Evolutionary conservation across 2,113 vertebrate species (phyloP).

Genomic region (Phoenicopterus ruber): DNA sequence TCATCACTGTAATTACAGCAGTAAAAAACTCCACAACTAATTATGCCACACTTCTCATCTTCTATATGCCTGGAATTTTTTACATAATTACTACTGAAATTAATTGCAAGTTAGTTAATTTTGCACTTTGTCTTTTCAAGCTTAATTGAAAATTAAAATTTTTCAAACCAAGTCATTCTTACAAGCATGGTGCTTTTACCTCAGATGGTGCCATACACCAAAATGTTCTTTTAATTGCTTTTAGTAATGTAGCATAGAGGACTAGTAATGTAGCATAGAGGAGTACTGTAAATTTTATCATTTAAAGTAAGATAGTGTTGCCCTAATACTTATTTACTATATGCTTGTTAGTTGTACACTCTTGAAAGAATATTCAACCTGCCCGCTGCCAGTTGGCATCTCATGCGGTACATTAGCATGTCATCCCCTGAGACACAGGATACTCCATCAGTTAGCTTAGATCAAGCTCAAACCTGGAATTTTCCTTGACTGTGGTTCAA

Average conservation of each 20-base stretch:
- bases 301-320: neutral
- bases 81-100: slow-evolving; percentile 78
- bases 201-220: neutral
- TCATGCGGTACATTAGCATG: neutral
- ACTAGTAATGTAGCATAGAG: neutral
- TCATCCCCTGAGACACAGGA: neutral
- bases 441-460: neutral
- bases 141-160: slow-evolving; percentile 73
- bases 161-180: slow-evolving; percentile 1
- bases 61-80: slow-evolving; percentile 71
- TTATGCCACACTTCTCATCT: slow-evolving; percentile 71
- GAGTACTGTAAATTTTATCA: neutral
- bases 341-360: neutral
- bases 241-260: neutral
- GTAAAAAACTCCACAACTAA: slow-evolving; percentile 70
- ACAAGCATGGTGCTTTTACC: slow-evolving; percentile 17
- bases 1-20: slow-evolving; percentile 76
- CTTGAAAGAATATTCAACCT: neutral
- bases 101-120: slow-evolving; percentile 81
- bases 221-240: slow-evolving; percentile 2
- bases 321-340: neutral
- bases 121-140: slow-evolving; percentile 72
- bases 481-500: neutral
- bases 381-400: neutral
- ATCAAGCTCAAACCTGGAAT: neutral